Percentiles rank a stretch among this genome's conserved stretches.
These are phyloP conservation scores for Barbus barbus DNA, from an alignment of 2,113 vertebrate genomes.

Conservation along the genomic window DNA sequence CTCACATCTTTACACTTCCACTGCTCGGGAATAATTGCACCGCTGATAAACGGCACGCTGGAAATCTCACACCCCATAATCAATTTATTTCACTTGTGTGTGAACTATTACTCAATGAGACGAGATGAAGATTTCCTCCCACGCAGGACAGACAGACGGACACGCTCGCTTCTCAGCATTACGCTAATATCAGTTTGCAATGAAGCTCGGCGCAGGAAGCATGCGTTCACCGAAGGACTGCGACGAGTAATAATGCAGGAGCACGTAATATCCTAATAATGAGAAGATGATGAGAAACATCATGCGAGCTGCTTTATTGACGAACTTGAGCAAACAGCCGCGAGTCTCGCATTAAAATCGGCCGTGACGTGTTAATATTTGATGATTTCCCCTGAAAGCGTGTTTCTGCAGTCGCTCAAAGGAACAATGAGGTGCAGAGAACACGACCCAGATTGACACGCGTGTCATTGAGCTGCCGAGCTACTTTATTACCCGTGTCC, in stretches of 20 bases:
- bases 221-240: not conserved
- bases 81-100: slow-evolving; percentile 3
- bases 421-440: not conserved
- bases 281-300: slow-evolving; percentile 4
- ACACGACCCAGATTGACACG: not conserved
- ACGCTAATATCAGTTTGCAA: not conserved
- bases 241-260: slow-evolving; percentile 35
- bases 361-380: not conserved
- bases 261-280: not conserved
- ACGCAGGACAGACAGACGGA: too few species aligned
- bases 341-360: not conserved
- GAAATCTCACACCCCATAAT: slow-evolving; percentile 7
- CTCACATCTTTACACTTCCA: not conserved
- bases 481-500: slow-evolving; percentile 10
- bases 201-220: not conserved
- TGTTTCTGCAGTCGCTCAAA: not conserved
- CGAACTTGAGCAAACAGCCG: not conserved
- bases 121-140: not conserved
- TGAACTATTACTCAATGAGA: not conserved
- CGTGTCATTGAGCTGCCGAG: not conserved
- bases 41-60: not conserved
- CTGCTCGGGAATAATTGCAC: slow-evolving; percentile 5
- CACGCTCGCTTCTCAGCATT: too few species aligned
- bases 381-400: not conserved
- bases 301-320: not conserved